Base-by-base conservation (phyloP, 2,888 invertebrate genomes). In the Hoplodrina blanda region DNA sequence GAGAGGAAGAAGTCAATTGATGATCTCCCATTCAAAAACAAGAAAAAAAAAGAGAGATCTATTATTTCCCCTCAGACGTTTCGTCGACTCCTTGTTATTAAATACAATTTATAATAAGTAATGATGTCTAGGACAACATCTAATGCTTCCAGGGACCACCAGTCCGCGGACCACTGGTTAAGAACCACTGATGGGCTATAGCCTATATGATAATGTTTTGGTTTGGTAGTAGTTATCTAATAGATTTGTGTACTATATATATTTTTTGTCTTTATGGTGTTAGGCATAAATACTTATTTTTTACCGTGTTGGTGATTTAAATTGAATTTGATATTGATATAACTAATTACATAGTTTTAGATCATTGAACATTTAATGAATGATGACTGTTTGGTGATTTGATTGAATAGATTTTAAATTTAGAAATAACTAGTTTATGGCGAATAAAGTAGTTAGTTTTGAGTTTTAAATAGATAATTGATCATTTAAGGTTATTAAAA, bases 151-250 rank as follows among this genome's bases (percentile, higher is more conserved):
- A 25, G 25, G 25, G 25, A 25, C 25, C 25, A 25, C 25, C 25
- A 25, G 25, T 25, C 25, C 2, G 25, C 25, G 25, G 25, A 25
- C 25, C 25, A 25, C 25, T 25, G 2, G 25, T 25, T 25, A 25
- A 25, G 1, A 25, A 25, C 25, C 25, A 25, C 25, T 25, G 25
- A n/a, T n/a, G n/a, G n/a, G n/a, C n/a, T n/a, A 49, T 46, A 20
- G 10, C 19, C 13, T 59, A 5, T 20, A 73, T 73, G 73, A 15
- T 41, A 57, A 54, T 57, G 46, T 65, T 17, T 5, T 46, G 53
- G 65, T 52, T 64, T 25, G 25, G 37, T 20, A 0, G 11, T 53
- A 46, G 44, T 30, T 73, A 73, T 41, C 44, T 56, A 73, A 64
- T 73, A 53, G 17, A 65, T 11, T 73, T 46, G 15, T 17, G 1